Conservation (phyloP, 2,888 invertebrate genomes). For the Cancer borealis region DNA sequence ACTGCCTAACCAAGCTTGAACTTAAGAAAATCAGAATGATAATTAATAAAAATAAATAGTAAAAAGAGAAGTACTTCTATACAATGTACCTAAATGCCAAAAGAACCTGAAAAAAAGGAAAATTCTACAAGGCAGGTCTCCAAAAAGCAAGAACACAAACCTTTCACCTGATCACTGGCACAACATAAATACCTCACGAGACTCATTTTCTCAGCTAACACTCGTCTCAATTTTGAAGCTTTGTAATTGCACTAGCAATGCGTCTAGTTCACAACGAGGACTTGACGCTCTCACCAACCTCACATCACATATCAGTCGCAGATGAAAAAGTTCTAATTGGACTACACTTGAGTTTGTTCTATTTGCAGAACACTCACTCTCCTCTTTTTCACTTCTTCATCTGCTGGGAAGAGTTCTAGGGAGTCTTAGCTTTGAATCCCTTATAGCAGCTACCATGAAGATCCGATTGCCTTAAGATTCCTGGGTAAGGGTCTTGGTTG, state of each 20-base stretch:
- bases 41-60: constrained; percentile 69
- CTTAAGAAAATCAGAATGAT: constrained; percentile 52
- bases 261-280: constrained; percentile 25
- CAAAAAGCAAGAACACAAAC: constrained; percentile 67
- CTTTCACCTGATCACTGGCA: constrained; percentile 71
- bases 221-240: constrained; percentile 49
- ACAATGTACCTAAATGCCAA: constrained; percentile 69
- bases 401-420: constrained; percentile 43
- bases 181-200: constrained; percentile 60
- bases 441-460: constrained; percentile 20
- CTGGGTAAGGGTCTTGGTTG: not conserved
- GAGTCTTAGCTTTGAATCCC: constrained; percentile 35
- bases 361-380: constrained; percentile 21
- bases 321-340: constrained; percentile 34
- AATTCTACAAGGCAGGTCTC: constrained; percentile 64
- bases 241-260: constrained; percentile 66
- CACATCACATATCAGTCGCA: constrained; percentile 35
- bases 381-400: constrained; percentile 15
- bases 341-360: constrained; percentile 29
- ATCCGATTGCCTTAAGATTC: not conserved
- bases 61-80: constrained; percentile 63
- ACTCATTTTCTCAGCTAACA: constrained; percentile 46
- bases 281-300: constrained; percentile 24
- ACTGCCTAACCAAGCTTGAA: constrained; percentile 60
- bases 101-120: constrained; percentile 60